Evolutionary conservation across 2,797 vertebrate genomes (phyloP), one percentile per base, ranked within the genome.

Genomic region (Adelosebastes latens): DNA sequence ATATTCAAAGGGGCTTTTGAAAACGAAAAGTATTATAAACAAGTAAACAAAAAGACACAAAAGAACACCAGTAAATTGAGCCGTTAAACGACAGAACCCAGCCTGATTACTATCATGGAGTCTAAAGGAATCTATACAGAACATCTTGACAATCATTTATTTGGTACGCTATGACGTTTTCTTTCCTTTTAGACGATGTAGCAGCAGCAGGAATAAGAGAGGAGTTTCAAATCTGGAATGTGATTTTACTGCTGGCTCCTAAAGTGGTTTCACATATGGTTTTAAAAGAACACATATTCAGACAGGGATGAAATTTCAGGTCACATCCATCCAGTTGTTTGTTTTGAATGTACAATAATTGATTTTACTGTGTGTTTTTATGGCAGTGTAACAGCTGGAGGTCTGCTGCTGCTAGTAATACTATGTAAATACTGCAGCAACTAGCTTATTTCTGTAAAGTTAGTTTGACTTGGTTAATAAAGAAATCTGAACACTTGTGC

Each of bases 231-330:
- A 79, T 52, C 65, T 27, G 8, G 2, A 11, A 61, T 71, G 66
- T 72, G 24, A 20, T 20, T 32, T 72, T 27, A 27, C 22, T 31
- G 12, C 34, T 76, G 61, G 31, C 24, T 56, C 36, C 8, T 66
- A 1, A 84, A 79, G 22, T 42, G 29, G 58, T 83, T 81, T 78
- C 64, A 68, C 34, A 83, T 31, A 46, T 49, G 70, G 52, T 74
- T 77, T 72, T n/a, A 27, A 70, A 42, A 12, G 12, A 59, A 25
- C 31, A 81, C 27, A 1, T 53, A 55, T 18, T 75, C 16, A 73
- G n/a, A 55, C 22, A 5, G 9, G 31, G 2, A 59, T 42, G 34
- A 70, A 64, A 2, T 27, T 72, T 4, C 2, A 9, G 2, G 12
- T 46, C 46, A 66, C 24, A 22, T 52, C 31, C n/a, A 77, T 31